Percentiles rank a stretch among this genome's conserved stretches.
Conservation (phyloP, 2,113 vertebrate species). For the Taxidea taxus region DNA sequence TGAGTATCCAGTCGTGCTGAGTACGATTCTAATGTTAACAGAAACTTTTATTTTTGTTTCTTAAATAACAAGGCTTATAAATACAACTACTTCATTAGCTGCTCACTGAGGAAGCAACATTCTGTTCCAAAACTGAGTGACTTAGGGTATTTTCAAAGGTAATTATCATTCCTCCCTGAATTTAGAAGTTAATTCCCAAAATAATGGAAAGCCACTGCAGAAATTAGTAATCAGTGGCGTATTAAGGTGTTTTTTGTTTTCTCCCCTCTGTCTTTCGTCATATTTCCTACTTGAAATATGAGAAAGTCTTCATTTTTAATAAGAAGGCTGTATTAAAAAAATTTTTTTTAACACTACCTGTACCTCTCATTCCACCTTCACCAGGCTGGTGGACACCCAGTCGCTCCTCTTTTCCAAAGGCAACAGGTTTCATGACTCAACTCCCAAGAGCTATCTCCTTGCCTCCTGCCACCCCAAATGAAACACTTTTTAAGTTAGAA, state of each 20-base stretch:
- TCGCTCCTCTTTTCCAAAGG: not conserved
- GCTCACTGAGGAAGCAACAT: not conserved
- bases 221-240: not conserved
- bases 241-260: not conserved
- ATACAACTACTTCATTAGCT: not conserved
- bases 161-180: not conserved
- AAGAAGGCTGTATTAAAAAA: slow-evolving; percentile 4
- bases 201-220: not conserved
- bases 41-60: slow-evolving; percentile 33
- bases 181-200: slow-evolving; percentile 10
- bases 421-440: not conserved
- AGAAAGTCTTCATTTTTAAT: not conserved
- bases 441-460: not conserved
- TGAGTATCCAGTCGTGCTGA: not conserved
- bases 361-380: not conserved
- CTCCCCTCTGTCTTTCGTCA: not conserved
- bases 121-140: not conserved
- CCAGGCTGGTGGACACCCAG: not conserved
- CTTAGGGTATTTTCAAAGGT: not conserved
- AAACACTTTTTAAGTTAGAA: not conserved
- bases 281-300: slow-evolving; percentile 24
- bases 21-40: not conserved
- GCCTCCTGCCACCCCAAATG: not conserved
- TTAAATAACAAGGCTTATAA: not conserved
- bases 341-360: not conserved